These are phyloP conservation scores for Sericinus montela DNA, from an alignment of 2,888 invertebrate species.

Conservation along the genomic window DNA sequence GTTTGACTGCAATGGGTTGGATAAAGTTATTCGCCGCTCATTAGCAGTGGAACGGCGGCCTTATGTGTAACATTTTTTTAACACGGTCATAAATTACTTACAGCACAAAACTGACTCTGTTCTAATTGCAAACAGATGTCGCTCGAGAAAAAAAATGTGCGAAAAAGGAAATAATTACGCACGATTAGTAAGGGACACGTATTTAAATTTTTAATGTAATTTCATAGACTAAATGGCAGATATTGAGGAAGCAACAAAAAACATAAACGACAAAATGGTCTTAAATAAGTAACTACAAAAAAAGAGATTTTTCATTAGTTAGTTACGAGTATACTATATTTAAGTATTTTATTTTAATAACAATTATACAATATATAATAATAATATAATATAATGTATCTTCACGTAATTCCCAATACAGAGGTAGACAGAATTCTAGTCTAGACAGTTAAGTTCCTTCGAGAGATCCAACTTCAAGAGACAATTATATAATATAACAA, in stretches of 20 bases:
- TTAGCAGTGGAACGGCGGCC: constrained; percentile 6
- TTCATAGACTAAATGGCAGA: not conserved
- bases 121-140: constrained; percentile 48
- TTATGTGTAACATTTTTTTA: constrained; percentile 13
- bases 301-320: too few relatives aligned
- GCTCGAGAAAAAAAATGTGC: constrained; percentile 24
- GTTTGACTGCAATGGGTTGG: not conserved
- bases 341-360: too few relatives aligned
- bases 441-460: too few relatives aligned
- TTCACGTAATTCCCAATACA: too few relatives aligned
- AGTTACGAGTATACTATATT: too few relatives aligned
- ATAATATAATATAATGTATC: too few relatives aligned
- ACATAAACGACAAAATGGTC: too few relatives aligned
- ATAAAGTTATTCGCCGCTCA: constrained; percentile 14
- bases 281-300: too few relatives aligned
- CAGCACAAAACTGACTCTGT: constrained; percentile 38
- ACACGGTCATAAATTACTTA: constrained; percentile 15
- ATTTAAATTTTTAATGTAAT: not conserved
- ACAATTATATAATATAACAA: too few relatives aligned
- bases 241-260: not conserved
- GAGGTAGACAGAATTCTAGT: too few relatives aligned
- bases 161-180: constrained; percentile 8
- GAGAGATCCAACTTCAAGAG: too few relatives aligned
- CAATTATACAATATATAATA: too few relatives aligned
- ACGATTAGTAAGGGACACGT: not conserved